These are phyloP conservation scores for Centruroides vittatus DNA, from an alignment of 1,140 invertebrate species.

Conservation along the genomic window DNA sequence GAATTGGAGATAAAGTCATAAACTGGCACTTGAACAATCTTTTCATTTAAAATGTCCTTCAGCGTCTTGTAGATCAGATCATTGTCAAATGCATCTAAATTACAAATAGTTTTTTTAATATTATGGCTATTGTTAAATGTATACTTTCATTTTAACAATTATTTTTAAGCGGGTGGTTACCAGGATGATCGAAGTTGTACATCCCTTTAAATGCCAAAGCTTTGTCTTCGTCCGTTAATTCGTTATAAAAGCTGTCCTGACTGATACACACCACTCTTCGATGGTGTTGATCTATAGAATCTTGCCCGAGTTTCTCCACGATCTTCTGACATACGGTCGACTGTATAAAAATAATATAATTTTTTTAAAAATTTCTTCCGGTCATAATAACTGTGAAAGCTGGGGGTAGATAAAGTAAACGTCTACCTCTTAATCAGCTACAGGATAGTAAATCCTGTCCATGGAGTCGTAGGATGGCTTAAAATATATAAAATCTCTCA, in stretches of 20 bases:
- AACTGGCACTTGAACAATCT: constrained; percentile 69
- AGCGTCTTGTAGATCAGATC: constrained; percentile 64
- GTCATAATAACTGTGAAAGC: no score
- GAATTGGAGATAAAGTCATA: constrained; percentile 82
- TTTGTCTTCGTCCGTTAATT: constrained; percentile 64
- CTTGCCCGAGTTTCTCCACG: constrained; percentile 80
- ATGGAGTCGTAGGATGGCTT: no score
- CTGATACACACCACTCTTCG: constrained; percentile 85
- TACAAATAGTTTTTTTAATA: constrained; percentile 3
- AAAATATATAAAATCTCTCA: no score
- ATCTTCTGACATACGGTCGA: constrained; percentile 93
- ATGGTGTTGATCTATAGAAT: constrained; percentile 69
- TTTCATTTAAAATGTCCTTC: constrained; percentile 61
- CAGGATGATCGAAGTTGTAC: constrained; percentile 96
- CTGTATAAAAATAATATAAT: constrained; percentile 36
- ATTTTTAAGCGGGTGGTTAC: constrained; percentile 23
- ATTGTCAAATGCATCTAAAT: constrained; percentile 68
- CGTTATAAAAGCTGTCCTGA: constrained; percentile 90
- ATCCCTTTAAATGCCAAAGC: constrained; percentile 71
- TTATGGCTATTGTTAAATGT: neutral
- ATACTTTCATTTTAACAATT: neutral
- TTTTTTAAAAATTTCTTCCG: neutral
- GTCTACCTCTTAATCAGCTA: no score
- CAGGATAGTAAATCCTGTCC: no score
- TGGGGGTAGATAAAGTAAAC: no score